Base-by-base conservation (phyloP, 2,113 vertebrate genomes). In the human (Homo sapiens) region DNA sequence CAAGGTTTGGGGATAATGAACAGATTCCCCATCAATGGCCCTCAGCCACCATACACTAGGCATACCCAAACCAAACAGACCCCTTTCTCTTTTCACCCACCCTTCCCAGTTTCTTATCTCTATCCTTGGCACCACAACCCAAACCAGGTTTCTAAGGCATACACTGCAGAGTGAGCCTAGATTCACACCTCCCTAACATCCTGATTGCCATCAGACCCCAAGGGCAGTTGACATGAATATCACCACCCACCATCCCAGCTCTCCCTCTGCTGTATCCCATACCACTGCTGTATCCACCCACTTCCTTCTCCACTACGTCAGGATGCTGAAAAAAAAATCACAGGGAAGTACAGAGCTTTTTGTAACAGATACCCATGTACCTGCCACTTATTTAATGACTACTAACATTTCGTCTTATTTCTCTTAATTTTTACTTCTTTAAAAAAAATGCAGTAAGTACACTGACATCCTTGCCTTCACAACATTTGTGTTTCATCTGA, bases 251-350 rank as follows among this genome's bases (percentile, higher is more conserved):
- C 3, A 6, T 30, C 35, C 12, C 14, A 35, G 2, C 16, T 45
- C 4, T 12, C 38, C 64, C 14, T 35, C 43, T 43, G 43, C 43
- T 43, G 43, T 43, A 43, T 43, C 57, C 75, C 23, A 11, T 7
- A 20, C 43, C 14, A 9, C 13, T 8, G n/a, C 68, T 11, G 17
- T 5, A 1, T 6, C 38, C 32, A 1, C 6, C 38, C 25, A 3
- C 25, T 55, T 7, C 17, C 38, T 80, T 70, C 48, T 38, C 43
- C 23, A 13, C 32, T 10, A n/a, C 4, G 22, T 38, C 6, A 11
- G 10, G 25, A 32, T 8, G 32, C 2, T 43, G 32, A 3, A 48
- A 61, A 61, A 61, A 30, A 64, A n/a, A 14, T 18, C 70, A 23
- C 13, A 1, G 8, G 40, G 6, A 55, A 55, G 6, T 38, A 35